Percentiles rank a stretch among this genome's conserved stretches.
Conservation (phyloP, 2,797 vertebrate genomes). For the Myripristis jacobus region DNA sequence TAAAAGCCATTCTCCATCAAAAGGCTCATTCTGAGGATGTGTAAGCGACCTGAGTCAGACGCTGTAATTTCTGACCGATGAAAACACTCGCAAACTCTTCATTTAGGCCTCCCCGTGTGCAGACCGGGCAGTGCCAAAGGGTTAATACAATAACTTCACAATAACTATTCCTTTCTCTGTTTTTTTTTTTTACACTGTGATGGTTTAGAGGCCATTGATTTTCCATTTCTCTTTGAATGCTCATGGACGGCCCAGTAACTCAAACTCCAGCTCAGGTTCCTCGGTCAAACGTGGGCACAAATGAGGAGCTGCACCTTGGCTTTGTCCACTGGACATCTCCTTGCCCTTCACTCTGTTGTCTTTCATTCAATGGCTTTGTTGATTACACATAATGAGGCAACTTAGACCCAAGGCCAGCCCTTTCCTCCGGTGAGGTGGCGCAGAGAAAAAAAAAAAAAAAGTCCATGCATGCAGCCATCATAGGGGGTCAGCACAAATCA, state of each 20-base stretch:
- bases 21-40: conserved; percentile 60
- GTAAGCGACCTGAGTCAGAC: conserved; percentile 67
- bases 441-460: conserved; percentile 70
- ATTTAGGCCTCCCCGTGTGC: conserved; percentile 53
- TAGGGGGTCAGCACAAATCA: conserved; percentile 85
- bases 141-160: conserved; percentile 67
- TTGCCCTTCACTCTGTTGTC: conserved; percentile 74
- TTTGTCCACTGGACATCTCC: conserved; percentile 55
- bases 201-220: conserved; percentile 51
- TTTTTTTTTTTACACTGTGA: conserved; percentile 59
- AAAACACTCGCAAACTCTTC: conserved; percentile 65
- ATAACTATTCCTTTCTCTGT: conserved; percentile 59
- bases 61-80: conserved; percentile 71
- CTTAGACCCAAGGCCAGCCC: conserved; percentile 68
- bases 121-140: conserved; percentile 67
- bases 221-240: conserved; percentile 26
- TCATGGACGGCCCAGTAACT: conserved; percentile 38
- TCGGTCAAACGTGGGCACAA: conserved; percentile 61
- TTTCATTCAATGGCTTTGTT: conserved; percentile 79
- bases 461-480: conserved; percentile 72
- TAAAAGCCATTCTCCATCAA: conserved; percentile 65
- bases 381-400: conserved; percentile 82
- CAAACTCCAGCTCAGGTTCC: conserved; percentile 63
- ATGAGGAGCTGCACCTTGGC: conserved; percentile 60
- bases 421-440: conserved; percentile 62